Conservation (phyloP, 2,113 vertebrate genomes). For the Pheucticus melanocephalus region DNA sequence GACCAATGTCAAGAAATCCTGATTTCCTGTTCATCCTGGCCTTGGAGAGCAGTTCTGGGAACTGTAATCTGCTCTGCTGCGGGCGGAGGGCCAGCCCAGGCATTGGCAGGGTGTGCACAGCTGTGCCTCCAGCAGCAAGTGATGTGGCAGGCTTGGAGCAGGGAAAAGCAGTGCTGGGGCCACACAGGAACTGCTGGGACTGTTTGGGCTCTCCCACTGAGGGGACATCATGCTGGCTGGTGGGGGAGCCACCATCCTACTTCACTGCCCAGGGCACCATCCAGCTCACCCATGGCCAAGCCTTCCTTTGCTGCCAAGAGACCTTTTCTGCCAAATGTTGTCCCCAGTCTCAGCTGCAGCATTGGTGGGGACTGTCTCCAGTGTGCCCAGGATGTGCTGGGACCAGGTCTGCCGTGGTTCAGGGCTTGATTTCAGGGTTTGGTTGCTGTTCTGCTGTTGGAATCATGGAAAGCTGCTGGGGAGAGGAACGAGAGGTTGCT, state of each 20-base stretch:
- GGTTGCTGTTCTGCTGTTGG: not conserved
- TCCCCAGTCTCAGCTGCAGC: not conserved
- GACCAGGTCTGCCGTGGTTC: not conserved
- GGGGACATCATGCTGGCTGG: fast-evolving
- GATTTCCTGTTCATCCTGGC: not conserved
- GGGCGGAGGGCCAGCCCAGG: not conserved
- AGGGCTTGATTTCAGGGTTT: not conserved
- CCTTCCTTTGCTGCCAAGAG: not conserved
- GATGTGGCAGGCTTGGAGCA: fast-evolving
- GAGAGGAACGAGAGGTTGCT: not conserved
- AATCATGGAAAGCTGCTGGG: not conserved
- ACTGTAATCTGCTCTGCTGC: fast-evolving
- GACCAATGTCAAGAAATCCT: not conserved
- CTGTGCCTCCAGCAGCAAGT: fast-evolving
- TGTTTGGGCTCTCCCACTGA: not conserved
- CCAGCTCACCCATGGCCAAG: not conserved
- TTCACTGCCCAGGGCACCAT: not conserved
- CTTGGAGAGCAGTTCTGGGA: not conserved
- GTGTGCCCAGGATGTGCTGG: not conserved
- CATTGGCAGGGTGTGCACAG: fast-evolving
- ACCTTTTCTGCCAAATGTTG: fast-evolving
- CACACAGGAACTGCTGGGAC: fast-evolving
- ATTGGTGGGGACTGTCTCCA: fast-evolving
- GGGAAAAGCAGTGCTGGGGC: not conserved
- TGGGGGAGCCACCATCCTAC: fast-evolving